A percentile compares a stretch with the other conserved stretches of the same genome.
Evolutionary conservation across 2,797 vertebrate species (phyloP).

Genomic region (Molothrus aeneus): DNA sequence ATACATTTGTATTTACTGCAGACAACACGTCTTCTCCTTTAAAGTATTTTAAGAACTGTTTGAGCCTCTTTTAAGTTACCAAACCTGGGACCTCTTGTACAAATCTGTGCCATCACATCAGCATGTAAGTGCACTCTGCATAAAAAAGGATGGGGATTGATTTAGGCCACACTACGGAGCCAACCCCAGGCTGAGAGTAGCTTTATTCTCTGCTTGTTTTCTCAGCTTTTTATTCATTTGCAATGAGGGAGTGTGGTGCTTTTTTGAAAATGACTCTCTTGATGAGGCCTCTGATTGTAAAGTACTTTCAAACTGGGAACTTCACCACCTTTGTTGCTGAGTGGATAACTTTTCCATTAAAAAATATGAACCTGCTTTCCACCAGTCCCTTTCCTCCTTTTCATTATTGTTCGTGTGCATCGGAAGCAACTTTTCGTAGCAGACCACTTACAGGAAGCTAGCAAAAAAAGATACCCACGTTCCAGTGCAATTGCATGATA

Average conservation of each 20-base stretch:
- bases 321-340: slow-evolving; percentile 72
- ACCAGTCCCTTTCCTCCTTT: slow-evolving; percentile 27
- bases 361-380: slow-evolving; percentile 64
- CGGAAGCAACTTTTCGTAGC: not conserved
- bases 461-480: not conserved
- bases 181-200: slow-evolving; percentile 71
- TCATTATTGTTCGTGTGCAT: slow-evolving; percentile 21
- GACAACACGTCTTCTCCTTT: slow-evolving; percentile 36
- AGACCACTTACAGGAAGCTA: not conserved
- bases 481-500: not conserved
- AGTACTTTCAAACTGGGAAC: slow-evolving; percentile 77
- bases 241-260: slow-evolving; percentile 72
- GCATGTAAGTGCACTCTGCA: slow-evolving; percentile 76
- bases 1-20: slow-evolving; percentile 1
- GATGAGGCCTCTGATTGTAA: slow-evolving; percentile 76
- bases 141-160: slow-evolving; percentile 72
- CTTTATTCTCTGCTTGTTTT: slow-evolving; percentile 76
- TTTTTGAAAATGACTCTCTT: slow-evolving; percentile 76
- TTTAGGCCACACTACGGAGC: slow-evolving; percentile 67
- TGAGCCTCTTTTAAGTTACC: slow-evolving; percentile 72
- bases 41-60: slow-evolving; percentile 58
- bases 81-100: slow-evolving; percentile 72
- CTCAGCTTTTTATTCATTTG: slow-evolving; percentile 75
- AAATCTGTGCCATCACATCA: slow-evolving; percentile 74
- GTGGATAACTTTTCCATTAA: slow-evolving; percentile 74